These are phyloP conservation scores for Pantherophis alleghaniensis DNA, from an alignment of 2,797 vertebrate genomes.

Conservation along the genomic window DNA sequence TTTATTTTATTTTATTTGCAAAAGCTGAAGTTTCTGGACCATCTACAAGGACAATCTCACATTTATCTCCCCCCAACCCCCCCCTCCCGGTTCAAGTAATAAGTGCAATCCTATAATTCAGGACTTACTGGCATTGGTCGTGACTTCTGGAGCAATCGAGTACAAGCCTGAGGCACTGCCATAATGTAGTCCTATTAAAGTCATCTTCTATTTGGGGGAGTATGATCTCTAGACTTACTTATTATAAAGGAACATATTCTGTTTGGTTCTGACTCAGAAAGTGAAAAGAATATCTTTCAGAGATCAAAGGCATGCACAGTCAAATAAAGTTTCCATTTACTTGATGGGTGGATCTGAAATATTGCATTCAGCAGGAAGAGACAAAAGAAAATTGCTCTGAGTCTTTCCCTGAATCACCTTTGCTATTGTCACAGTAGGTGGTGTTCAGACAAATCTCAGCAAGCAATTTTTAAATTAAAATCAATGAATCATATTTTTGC, in stretches of 20 bases:
- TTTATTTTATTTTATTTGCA: no score
- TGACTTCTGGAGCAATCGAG: background rate
- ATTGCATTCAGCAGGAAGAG: conserved; percentile 30
- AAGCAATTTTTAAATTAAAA: conserved; percentile 33
- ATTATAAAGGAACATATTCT: background rate
- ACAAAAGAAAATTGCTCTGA: conserved; percentile 47
- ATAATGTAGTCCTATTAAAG: background rate
- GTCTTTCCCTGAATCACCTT: conserved; percentile 36
- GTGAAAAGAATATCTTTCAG: conserved; percentile 18
- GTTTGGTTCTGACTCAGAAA: conserved; percentile 19
- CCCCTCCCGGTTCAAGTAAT: background rate
- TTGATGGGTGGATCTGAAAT: conserved; percentile 30
- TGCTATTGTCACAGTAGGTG: conserved; percentile 14
- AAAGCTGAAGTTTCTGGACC: background rate
- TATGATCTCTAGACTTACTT: background rate
- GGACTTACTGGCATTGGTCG: background rate
- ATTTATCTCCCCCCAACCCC: background rate
- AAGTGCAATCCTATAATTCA: background rate
- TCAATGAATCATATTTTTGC: conserved; percentile 12
- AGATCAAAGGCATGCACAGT: conserved; percentile 40
- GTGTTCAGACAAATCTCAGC: background rate
- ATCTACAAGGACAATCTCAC: background rate
- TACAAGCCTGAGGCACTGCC: background rate
- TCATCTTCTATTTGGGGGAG: background rate
- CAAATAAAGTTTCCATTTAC: conserved; percentile 41